phyloP scores from a whole-genome alignment of 2,113 vertebrate species.

The Aythya baeri region DNA sequence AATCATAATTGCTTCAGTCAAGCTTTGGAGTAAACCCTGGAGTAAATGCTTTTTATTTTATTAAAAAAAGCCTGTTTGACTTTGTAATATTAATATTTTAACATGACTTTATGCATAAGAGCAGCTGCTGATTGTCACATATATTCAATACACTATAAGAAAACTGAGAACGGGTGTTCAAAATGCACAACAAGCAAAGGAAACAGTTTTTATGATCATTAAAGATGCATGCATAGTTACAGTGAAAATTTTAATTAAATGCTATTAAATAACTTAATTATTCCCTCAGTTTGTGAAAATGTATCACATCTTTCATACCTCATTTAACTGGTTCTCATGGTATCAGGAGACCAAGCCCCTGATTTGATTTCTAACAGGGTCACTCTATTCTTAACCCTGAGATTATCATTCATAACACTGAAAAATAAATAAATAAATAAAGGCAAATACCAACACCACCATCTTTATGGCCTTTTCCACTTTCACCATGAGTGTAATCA shows the following conservation, averaged over 20 bases:
- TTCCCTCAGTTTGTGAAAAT: background rate
- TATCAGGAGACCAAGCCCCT: background rate
- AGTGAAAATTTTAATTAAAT: conserved; percentile 43
- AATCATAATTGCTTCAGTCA: background rate
- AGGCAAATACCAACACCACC: too few species aligned
- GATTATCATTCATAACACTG: background rate
- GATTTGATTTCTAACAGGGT: rapidly evolving
- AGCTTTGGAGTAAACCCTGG: background rate
- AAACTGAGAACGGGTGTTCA: background rate
- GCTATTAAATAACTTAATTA: conserved; percentile 23
- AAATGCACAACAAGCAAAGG: conserved; percentile 21
- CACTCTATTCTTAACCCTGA: background rate
- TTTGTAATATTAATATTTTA: conserved; percentile 17
- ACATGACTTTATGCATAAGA: background rate
- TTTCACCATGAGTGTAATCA: rapidly evolving
- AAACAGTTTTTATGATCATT: conserved; percentile 20
- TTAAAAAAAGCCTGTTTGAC: background rate
- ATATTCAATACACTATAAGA: background rate
- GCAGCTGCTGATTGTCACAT: background rate
- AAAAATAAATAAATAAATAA: too few species aligned
- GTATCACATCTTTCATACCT: background rate
- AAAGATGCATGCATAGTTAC: conserved; percentile 44
- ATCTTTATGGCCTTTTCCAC: background rate
- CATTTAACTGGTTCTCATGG: background rate
- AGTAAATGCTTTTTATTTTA: background rate